These are phyloP conservation scores for Aphidoletes aphidimyza DNA, from an alignment of 2,888 invertebrate genomes.

Conservation along the genomic window DNA sequence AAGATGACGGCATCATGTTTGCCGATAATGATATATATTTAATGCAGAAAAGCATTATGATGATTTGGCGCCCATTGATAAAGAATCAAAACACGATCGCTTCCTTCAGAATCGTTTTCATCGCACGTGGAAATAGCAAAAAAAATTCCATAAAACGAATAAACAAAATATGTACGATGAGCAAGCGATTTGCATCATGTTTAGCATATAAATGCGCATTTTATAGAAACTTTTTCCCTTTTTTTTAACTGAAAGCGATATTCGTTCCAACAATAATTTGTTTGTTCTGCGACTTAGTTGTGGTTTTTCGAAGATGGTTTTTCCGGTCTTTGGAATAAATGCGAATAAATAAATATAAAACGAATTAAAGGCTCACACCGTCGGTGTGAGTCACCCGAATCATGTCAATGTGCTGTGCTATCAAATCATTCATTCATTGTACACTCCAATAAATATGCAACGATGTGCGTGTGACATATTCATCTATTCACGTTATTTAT, in stretches of 20 bases:
- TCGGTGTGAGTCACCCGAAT: not conserved
- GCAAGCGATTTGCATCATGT: conserved; percentile 37
- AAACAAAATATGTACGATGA: not conserved
- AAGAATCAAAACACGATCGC: not conserved
- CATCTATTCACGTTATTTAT: not conserved
- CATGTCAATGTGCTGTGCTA: too few relatives aligned
- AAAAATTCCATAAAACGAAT: not conserved
- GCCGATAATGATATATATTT: not conserved
- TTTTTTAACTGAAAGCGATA: not conserved
- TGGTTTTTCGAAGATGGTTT: not conserved
- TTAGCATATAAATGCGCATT: conserved; percentile 19
- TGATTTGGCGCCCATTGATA: not conserved
- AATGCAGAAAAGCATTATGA: not conserved
- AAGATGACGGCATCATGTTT: too few relatives aligned
- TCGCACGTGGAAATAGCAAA: not conserved
- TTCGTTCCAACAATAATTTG: not conserved
- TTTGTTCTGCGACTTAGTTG: conserved; percentile 19
- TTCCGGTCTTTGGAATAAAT: not conserved
- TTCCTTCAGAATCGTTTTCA: not conserved
- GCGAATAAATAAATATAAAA: not conserved
- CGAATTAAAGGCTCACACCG: not conserved
- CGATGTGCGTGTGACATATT: not conserved
- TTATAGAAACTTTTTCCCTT: too few relatives aligned
- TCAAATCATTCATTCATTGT: not conserved
- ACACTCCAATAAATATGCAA: not conserved